Evolutionary conservation across 2,888 invertebrate species (phyloP), one percentile per base, ranked within the genome.

Genomic region (Hanleya hanleyi): DNA sequence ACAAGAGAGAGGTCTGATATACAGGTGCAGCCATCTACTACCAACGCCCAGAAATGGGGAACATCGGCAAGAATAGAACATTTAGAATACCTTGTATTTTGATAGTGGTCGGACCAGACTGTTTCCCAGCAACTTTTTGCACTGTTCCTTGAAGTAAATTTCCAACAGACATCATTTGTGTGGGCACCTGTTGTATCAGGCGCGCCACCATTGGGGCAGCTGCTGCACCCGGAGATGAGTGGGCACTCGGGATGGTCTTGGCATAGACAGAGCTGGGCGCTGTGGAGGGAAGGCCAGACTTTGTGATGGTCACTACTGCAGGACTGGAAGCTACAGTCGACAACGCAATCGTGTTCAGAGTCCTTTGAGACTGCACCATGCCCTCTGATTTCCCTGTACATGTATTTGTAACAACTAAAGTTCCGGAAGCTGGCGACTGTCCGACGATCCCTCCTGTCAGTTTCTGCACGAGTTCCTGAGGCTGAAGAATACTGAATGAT

Each of bases 81-180:
- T n/a, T n/a, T n/a, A n/a, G n/a, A n/a, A n/a, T 74, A 84, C 86
- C 84, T 75, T 86, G 86, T 72, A 86, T 80, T 69, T 85, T 86
- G 33, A 86, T 77, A 18, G 86, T 83, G n/a, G 85, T 77, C 12
- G 71, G 67, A 0, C 77, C 65, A 12, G 69, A 70, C 72, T 61
- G 70, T 71, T 51, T 51, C 47, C 71, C 69, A 22, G 67, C 26
- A 35, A 61, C 26, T 33, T 71, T 74, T 18, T 76, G 72, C 6
- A 65, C 64, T 33, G 75, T 67, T 38, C 69, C 84, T 38, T 84
- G 79, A 64, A 86, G 76, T 9, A 86, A 74, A 67, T 82, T 86
- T 68, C 84, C 80, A 1, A 86, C 84, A 32, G 84, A 84, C 38
- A 86, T 80, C 78, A 86, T 81, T 75, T 86, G 86, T 64, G 79